Conservation (phyloP, 1,140 invertebrate genomes). For the Dendrolimus kikuchii region DNA sequence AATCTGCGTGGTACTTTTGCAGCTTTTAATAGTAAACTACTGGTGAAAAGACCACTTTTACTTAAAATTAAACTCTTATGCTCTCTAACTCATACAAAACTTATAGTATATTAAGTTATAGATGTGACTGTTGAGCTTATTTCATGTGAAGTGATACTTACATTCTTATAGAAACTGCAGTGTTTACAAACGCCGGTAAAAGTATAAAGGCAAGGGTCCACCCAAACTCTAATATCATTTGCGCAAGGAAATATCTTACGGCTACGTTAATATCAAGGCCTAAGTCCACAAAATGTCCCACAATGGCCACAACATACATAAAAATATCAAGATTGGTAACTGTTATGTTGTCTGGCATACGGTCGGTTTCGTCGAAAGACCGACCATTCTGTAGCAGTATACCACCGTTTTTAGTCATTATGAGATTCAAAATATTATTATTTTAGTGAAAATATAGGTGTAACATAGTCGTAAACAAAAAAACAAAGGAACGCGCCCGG, state of each 20-base stretch:
- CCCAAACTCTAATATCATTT: conserved; percentile 72
- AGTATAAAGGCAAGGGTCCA: conserved; percentile 76
- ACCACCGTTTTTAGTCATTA: conserved; percentile 44
- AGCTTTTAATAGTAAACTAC: too few relatives aligned
- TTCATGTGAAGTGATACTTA: conserved; percentile 48
- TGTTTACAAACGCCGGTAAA: conserved; percentile 77
- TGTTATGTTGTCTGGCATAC: conserved; percentile 53
- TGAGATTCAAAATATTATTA: conserved; percentile 6
- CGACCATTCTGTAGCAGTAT: conserved; percentile 43
- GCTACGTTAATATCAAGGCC: conserved; percentile 78
- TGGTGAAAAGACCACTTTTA: too few relatives aligned
- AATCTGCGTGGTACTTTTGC: too few relatives aligned
- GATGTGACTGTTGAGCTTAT: background rate
- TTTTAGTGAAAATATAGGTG: background rate
- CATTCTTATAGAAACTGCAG: conserved; percentile 77
- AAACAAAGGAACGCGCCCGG: too few relatives aligned
- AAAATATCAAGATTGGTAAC: conserved; percentile 54
- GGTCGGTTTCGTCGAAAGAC: conserved; percentile 56
- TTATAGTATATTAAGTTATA: too few relatives aligned
- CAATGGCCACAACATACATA: conserved; percentile 71
- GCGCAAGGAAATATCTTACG: conserved; percentile 69
- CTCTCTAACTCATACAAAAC: too few relatives aligned
- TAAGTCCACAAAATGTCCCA: conserved; percentile 77
- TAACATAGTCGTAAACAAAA: too few relatives aligned
- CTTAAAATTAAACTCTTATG: too few relatives aligned